Base-by-base conservation (phyloP, 2,888 invertebrate genomes). In the Oscheius sp. region DNA sequence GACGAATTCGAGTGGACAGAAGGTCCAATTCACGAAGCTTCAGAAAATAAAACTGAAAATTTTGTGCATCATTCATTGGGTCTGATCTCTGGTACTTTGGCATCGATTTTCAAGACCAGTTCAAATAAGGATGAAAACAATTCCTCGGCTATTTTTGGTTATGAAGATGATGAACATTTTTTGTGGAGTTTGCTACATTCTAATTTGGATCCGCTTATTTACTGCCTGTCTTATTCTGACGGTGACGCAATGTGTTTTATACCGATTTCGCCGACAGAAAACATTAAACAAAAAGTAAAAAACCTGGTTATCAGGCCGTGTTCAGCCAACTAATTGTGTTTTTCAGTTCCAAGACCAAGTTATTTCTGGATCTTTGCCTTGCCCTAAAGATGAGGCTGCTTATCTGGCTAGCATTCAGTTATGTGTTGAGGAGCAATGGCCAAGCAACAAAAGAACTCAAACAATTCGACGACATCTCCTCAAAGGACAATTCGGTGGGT, bases 371-470 rank as follows among this genome's bases (percentile, higher is more conserved):
- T 89, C 89, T 42, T 84, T 91, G 71, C 90, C 90, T 1, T 86
- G 76, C 31, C 89, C 89, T 65, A 90, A 90, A 79, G 91, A 91
- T 75, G 91, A 91, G 78, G 91, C 91, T 0, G 90, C 91, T 0
- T 89, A 90, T 8, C 86, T 91, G 70, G 91, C 91, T 6, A 90
- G 90, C 46, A 90, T 91, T 65, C 91, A 91, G 85, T 88, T 91
- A 17, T 89, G 90, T 65, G 89, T 91, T 20, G 90, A 91, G 79
- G 90, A 90, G 78, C 87, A 88, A 27, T 90, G 89, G 84, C 89
- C 89, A 6, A 75, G 72, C 65, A 85, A 85, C 69, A 83, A 81
- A 65, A 70, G 86, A 48, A 84, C 82, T 0, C 86, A 84, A 63
- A 85, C 83, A 4, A 83, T 86, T n/a, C 68, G 85, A 37, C 69